Base-by-base conservation (phyloP, 1,140 invertebrate species). In the Brachionus koreanus region DNA sequence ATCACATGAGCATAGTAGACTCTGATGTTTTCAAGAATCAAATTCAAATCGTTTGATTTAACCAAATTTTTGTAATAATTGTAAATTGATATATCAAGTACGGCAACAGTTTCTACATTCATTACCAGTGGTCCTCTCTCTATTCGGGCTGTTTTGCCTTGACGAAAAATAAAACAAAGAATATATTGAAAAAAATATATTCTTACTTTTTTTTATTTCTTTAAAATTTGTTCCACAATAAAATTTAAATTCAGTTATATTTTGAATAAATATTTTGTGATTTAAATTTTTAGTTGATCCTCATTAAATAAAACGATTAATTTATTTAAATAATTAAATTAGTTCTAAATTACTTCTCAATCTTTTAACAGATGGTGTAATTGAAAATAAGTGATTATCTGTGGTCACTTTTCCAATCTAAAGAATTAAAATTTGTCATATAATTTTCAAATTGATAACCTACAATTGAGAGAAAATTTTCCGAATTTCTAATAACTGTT, bases 1-100 rank as follows among this genome's bases (percentile, higher is more conserved):
- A 65, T 65, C 9, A 65, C n/a, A 65, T 65, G 63, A 65, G 63
- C 25, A 37, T 33, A 65, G 23, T 65, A 65, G n/a, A 37, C n/a
- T 33, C 63, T 25, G 29, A 37, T 65, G 25, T 37, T 12, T 33
- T 65, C 49, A 7, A 57, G 49, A 9, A 57, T 57, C 9, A 57
- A 23, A 23, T 19, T 57, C 7, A 57, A 23, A 16, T 65, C 63
- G n/a, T 13, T 65, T 33, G 63, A 33, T 65, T 65, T 10, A 65
- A 37, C 5, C 33, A 65, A 37, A 33, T 65, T 65, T 16, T 65
- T 65, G 63, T 65, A 65, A 33, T 33, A 33, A n/a, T 65, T 37
- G 10, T n/a, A 65, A n/a, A 65, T 19, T 65, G 63, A 65, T 10
- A 65, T 65, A 12, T 65, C 63, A 7, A 65, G 63, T 12, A 65